Evolutionary conservation across 2,888 invertebrate genomes (phyloP).

Genomic region (Schrankia costaestrigalis): DNA sequence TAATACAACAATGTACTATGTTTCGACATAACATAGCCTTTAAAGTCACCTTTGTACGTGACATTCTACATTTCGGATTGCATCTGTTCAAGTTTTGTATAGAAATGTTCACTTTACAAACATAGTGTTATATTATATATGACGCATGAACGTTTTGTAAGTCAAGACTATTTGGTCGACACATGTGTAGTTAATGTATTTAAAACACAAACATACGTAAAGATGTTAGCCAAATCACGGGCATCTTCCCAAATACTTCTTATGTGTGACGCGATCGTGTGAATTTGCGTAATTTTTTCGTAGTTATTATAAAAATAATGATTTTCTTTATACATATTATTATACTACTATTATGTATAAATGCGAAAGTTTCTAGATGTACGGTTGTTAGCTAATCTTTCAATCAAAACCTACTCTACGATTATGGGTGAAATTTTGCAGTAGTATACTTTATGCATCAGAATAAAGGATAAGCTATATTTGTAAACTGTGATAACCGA

Average conservation of each 20-base stretch:
- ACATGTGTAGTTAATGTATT: constrained; percentile 29
- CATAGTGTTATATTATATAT: constrained; percentile 29
- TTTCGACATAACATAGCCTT: neutral
- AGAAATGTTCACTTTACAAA: constrained; percentile 27
- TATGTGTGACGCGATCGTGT: constrained; percentile 14
- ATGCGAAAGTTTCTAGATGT: too few relatives aligned
- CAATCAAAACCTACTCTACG: too few relatives aligned
- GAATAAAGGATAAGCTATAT: too few relatives aligned
- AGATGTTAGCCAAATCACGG: constrained; percentile 26
- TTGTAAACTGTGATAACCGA: too few relatives aligned
- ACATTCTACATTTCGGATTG: constrained; percentile 16
- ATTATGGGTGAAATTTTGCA: too few relatives aligned
- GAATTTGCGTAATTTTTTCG: constrained; percentile 20
- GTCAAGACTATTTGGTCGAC: constrained; percentile 25
- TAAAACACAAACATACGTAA: constrained; percentile 27
- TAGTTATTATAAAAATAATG: too few relatives aligned
- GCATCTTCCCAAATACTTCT: constrained; percentile 28
- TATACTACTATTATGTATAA: too few relatives aligned
- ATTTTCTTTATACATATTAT: too few relatives aligned
- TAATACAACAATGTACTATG: too few relatives aligned
- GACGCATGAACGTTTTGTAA: constrained; percentile 27
- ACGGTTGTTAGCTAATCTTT: too few relatives aligned
- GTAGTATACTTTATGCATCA: too few relatives aligned
- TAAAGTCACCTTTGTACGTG: constrained; percentile 1
- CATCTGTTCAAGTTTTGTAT: constrained; percentile 27